A percentile compares a stretch with the other conserved stretches of the same genome.
These are phyloP conservation scores for Sinella curviseta DNA, from an alignment of 1,140 invertebrate species.

Conservation along the genomic window DNA sequence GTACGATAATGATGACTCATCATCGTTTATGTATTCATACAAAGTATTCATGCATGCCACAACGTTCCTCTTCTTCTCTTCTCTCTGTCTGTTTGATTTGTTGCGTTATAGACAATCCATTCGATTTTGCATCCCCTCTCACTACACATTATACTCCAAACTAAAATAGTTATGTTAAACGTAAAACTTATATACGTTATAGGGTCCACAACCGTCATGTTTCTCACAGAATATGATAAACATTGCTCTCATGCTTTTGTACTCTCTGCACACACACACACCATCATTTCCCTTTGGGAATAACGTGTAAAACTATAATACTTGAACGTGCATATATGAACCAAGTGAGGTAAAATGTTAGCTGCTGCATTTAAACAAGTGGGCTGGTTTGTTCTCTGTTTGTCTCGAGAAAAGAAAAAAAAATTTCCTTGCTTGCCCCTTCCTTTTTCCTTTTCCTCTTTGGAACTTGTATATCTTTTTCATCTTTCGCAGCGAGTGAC, in stretches of 20 bases:
- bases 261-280: not conserved
- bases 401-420: no score
- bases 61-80: no score
- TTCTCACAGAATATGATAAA: not conserved
- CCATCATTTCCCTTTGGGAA: constrained; percentile 18
- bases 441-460: not conserved
- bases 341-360: not conserved
- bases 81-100: constrained; percentile 11
- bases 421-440: not conserved
- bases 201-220: not conserved
- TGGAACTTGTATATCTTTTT: not conserved
- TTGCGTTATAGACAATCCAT: constrained; percentile 11
- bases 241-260: not conserved
- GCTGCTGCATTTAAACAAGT: not conserved
- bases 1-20: constrained; percentile 2
- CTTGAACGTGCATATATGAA: not conserved
- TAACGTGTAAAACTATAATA: constrained; percentile 8
- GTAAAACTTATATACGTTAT: not conserved
- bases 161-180: not conserved
- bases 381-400: not conserved
- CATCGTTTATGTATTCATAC: not conserved
- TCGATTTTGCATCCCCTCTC: constrained; percentile 4
- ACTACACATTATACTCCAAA: not conserved
- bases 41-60: no score
- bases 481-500: not conserved